A percentile compares a stretch with the other conserved stretches of the same genome.
Conservation (phyloP, 2,888 invertebrate species). For the Augiades crinisus region DNA sequence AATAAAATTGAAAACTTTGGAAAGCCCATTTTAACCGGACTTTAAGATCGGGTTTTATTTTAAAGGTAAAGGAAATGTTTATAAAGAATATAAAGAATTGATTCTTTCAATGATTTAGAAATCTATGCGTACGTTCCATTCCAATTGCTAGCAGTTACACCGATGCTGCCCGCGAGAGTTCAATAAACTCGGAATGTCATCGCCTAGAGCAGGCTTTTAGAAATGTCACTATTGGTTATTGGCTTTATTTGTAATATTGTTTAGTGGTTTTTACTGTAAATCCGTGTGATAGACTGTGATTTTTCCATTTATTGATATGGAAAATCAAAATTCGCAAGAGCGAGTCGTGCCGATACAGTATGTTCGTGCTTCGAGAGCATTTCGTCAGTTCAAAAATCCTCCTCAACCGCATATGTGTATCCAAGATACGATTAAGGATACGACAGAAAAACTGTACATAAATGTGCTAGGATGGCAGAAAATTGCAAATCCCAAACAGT, state of each 20-base stretch:
- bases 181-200: slow-evolving; percentile 67
- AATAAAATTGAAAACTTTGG: no score
- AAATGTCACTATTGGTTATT: slow-evolving; percentile 60
- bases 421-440: slow-evolving; percentile 82
- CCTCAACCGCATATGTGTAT: slow-evolving; percentile 90
- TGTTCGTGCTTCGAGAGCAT: slow-evolving; percentile 82
- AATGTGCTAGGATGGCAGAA: slow-evolving; percentile 89
- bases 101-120: no score
- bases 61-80: no score
- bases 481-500: slow-evolving; percentile 84
- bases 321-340: slow-evolving; percentile 65
- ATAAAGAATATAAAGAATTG: no score
- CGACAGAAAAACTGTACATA: slow-evolving; percentile 81
- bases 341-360: slow-evolving; percentile 77
- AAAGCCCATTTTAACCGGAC: no score
- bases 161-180: slow-evolving; percentile 51
- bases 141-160: slow-evolving; percentile 33
- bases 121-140: slow-evolving; percentile 23
- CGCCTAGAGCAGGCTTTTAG: slow-evolving; percentile 40
- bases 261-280: slow-evolving; percentile 43
- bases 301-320: slow-evolving; percentile 55
- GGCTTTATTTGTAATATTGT: slow-evolving; percentile 51
- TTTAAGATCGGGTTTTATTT: no score
- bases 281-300: slow-evolving; percentile 25
- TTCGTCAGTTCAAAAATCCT: slow-evolving; percentile 86